Evolutionary conservation across 2,113 vertebrate species (phyloP).

Genomic region (Oreochromis spilurus): DNA sequence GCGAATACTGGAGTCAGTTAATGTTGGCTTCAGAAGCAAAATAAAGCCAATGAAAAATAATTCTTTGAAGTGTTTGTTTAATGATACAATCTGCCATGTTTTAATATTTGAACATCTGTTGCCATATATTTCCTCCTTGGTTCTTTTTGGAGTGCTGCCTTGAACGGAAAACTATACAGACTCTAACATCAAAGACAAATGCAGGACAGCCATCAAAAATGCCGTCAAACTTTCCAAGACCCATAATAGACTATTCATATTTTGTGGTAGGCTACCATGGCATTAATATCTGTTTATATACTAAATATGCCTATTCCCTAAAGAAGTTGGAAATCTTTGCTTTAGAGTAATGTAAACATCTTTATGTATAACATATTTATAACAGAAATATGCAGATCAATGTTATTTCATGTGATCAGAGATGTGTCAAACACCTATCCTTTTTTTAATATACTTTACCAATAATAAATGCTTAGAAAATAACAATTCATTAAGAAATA

Average conservation of each 20-base stretch:
- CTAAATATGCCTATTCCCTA: neutral
- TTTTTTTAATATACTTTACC: neutral
- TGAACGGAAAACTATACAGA: neutral
- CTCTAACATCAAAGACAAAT: neutral
- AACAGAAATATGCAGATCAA: neutral
- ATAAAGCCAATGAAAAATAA: neutral
- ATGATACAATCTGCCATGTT: neutral
- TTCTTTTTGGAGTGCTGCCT: neutral
- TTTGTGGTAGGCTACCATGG: neutral
- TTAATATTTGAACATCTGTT: neutral
- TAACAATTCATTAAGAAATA: neutral
- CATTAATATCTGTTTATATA: neutral
- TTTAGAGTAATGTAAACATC: neutral
- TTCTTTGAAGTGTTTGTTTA: neutral
- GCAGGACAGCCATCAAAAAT: neutral
- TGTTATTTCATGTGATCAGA: neutral
- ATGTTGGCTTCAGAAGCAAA: neutral
- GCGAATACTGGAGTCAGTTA: neutral
- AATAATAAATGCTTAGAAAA: neutral
- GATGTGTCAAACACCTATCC: neutral
- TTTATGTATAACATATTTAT: neutral
- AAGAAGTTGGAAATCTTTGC: neutral
- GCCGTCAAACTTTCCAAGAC: neutral
- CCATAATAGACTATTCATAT: neutral
- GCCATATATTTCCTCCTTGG: constrained; percentile 8